phyloP scores from a whole-genome alignment of 2,113 vertebrate genomes.

The Dipodomys stephensi region DNA sequence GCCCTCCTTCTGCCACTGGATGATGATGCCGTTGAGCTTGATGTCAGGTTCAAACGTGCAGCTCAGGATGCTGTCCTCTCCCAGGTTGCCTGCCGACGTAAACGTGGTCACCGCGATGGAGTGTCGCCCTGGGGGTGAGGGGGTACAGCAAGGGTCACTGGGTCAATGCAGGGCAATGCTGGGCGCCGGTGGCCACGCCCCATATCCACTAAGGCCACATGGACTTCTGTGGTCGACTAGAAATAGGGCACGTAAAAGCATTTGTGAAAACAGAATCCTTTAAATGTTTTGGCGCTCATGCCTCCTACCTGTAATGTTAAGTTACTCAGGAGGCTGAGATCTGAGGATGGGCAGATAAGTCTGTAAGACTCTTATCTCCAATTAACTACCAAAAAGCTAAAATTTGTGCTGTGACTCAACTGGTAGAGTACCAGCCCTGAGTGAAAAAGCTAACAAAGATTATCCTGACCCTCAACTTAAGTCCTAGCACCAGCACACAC shows the following conservation, averaged over 20 bases:
- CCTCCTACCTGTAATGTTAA: too few relatives aligned
- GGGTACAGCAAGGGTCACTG: not conserved
- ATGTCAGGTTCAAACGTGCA: conserved; percentile 83
- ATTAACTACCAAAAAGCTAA: too few relatives aligned
- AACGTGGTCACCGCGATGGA: conserved; percentile 61
- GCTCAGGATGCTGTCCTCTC: conserved; percentile 78
- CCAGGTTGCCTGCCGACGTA: conserved; percentile 76
- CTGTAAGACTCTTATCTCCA: too few relatives aligned
- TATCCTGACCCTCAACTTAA: too few relatives aligned
- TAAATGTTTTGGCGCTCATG: too few relatives aligned
- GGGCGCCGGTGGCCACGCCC: not conserved
- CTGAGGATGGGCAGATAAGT: too few relatives aligned
- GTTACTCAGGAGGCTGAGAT: too few relatives aligned
- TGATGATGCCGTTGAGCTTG: conserved; percentile 69
- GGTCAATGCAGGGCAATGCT: not conserved
- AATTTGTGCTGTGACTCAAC: too few relatives aligned
- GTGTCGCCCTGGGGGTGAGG: conserved; percentile 75
- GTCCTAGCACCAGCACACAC: too few relatives aligned
- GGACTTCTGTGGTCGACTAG: not conserved
- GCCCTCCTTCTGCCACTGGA: conserved; percentile 86
- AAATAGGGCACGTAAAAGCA: not conserved
- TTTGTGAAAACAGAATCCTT: not conserved
- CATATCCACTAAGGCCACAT: not conserved
- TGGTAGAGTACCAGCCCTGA: too few relatives aligned
- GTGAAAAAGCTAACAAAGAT: too few relatives aligned